Evolutionary conservation across 2,888 invertebrate species (phyloP).

Genomic region (Cecidostiba fungosa): DNA sequence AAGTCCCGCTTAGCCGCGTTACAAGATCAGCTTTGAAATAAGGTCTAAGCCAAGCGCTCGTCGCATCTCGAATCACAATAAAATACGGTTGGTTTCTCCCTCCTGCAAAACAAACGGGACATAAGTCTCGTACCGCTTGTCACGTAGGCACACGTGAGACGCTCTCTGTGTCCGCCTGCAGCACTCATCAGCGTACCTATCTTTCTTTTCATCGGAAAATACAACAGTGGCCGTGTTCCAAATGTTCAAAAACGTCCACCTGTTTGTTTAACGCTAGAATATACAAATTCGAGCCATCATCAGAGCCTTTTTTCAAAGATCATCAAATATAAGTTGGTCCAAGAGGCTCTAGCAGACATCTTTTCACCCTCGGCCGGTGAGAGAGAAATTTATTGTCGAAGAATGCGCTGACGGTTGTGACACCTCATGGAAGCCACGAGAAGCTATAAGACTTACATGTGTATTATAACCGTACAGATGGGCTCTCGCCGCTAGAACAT

Average conservation of each 20-base stretch:
- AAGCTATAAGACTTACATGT: slow-evolving; percentile 59
- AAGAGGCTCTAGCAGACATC: background rate
- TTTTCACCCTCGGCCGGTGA: background rate
- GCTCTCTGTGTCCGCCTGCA: background rate
- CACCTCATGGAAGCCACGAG: slow-evolving; percentile 61
- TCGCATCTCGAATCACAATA: background rate
- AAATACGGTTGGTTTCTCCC: slow-evolving; percentile 10
- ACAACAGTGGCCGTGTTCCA: background rate
- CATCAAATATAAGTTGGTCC: background rate
- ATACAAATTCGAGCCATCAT: background rate
- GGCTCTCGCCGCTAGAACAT: background rate
- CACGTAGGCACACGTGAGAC: slow-evolving; percentile 66
- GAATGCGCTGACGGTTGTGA: slow-evolving; percentile 53
- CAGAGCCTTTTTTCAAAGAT: background rate
- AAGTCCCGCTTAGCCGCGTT: background rate
- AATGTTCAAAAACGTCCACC: background rate
- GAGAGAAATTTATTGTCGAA: slow-evolving; percentile 20
- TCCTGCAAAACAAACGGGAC: slow-evolving; percentile 60
- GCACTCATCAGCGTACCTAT: background rate
- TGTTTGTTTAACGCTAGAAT: background rate
- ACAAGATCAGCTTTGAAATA: background rate
- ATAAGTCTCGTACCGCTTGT: slow-evolving; percentile 60
- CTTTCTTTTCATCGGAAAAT: background rate
- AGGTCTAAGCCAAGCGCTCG: background rate
- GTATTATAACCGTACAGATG: background rate